A percentile compares a stretch with the other conserved stretches of the same genome.
These are phyloP conservation scores for Columbina picui DNA, from an alignment of 2,113 vertebrate species.

Conservation along the genomic window DNA sequence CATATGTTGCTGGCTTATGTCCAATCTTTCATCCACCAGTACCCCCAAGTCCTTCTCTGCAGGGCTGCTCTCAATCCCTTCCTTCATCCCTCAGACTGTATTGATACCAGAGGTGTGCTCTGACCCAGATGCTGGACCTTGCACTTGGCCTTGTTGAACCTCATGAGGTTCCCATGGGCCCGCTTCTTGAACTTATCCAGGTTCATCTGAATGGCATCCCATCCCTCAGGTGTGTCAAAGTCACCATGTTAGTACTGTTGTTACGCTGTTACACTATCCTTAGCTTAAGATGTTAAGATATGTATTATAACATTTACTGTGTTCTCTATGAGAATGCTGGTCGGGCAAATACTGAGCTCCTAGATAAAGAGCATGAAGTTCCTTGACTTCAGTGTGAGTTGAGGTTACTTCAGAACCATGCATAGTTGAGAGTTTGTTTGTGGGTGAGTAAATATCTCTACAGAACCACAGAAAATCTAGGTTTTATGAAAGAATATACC, in stretches of 20 bases:
- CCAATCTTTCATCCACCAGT: too few species aligned
- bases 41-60: too few species aligned
- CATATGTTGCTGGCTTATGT: too few species aligned
- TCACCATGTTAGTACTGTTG: background rate
- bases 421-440: background rate
- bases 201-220: too few species aligned
- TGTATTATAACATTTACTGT: background rate
- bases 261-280: too few species aligned
- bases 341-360: background rate
- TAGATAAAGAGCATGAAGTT: background rate
- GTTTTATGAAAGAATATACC: background rate
- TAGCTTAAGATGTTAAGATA: background rate
- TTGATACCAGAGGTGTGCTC: too few species aligned
- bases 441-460: background rate
- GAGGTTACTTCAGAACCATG: background rate
- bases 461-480: background rate
- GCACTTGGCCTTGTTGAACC: too few species aligned
- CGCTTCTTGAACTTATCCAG: too few species aligned
- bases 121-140: too few species aligned
- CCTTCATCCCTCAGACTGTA: too few species aligned
- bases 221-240: background rate
- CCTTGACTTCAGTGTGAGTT: background rate
- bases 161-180: too few species aligned
- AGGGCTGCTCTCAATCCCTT: too few species aligned
- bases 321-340: background rate